Percentiles rank a stretch among this genome's conserved stretches.
Conservation (phyloP, 2,888 invertebrate species). For the Calameuta filiformis region DNA sequence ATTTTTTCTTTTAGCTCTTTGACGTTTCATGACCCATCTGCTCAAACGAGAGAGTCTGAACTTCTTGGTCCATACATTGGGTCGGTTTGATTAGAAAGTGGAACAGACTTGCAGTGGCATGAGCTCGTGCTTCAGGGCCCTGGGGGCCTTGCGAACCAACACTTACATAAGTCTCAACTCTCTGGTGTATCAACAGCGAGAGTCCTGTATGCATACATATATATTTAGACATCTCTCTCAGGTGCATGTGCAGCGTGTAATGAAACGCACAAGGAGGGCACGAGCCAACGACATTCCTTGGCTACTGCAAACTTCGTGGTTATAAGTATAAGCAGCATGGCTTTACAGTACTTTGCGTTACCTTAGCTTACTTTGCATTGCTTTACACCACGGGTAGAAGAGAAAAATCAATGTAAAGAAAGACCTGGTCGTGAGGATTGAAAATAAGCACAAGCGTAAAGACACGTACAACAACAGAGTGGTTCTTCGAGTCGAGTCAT, state of each 20-base stretch:
- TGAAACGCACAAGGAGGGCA: slow-evolving; percentile 25
- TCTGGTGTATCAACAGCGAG: background rate
- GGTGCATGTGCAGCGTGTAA: slow-evolving; percentile 15
- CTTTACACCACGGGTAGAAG: background rate
- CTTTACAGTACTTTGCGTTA: background rate
- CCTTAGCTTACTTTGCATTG: background rate
- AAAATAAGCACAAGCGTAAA: background rate
- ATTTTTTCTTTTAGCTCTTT: background rate
- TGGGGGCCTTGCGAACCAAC: slow-evolving; percentile 46
- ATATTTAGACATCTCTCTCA: background rate
- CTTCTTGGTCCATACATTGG: slow-evolving; percentile 17
- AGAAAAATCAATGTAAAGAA: background rate
- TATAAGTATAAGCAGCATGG: background rate
- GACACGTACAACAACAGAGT: background rate
- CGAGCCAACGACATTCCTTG: slow-evolving; percentile 33
- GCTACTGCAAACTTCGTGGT: background rate
- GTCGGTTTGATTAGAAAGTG: slow-evolving; percentile 61
- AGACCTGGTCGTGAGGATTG: background rate
- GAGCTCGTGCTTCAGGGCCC: slow-evolving; percentile 43
- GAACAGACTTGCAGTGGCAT: slow-evolving; percentile 49
- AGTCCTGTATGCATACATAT: slow-evolving; percentile 3
- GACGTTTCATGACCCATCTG: background rate
- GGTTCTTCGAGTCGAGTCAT: background rate
- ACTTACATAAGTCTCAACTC: slow-evolving; percentile 38
- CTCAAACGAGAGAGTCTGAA: slow-evolving; percentile 2